Base-by-base conservation (phyloP, 1,140 invertebrate species). In the Forficula auricularia region DNA sequence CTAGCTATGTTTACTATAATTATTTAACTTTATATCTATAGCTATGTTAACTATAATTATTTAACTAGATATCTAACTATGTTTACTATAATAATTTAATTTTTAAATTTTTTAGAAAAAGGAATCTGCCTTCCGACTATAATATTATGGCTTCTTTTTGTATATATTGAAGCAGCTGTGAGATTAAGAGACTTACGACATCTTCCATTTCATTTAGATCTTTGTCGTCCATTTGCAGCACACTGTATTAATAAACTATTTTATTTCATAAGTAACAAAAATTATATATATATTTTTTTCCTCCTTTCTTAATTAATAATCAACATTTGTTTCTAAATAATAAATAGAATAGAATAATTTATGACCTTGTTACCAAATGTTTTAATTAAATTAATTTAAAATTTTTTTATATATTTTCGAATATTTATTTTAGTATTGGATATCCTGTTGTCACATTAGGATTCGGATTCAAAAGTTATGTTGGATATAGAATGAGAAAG, bases 371-470 rank as follows among this genome's bases (percentile, higher is more conserved):
- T n/a, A n/a, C n/a, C n/a, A n/a, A n/a, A n/a, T 32, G 31, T 32
- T 32, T 32, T 32, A 9, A 32, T 9, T 9, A n/a, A 9, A 9
- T 9, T n/a, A 32, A 32, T 32, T 9, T 32, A n/a, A n/a, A 32
- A 32, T n/a, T 32, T 32, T 9, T 9, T 9, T 8, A 36, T 33
- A 43, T 36, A 42, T 40, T 37, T 32, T 40, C 34, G 40, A 50
- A 33, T 52, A 54, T 51, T 44, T 46, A 42, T 73, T 71, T 42
- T 64, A 85, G 84, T 64, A 87, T 96, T 66, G 90, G 94, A 45
- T 98, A 96, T 75, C 92, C 92, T 50, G 86, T 95, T 51, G 88
- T 97, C 35, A 95, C 90, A 47, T 72, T 97, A 55, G 90, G 91
- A 49, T 95, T 96, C 70, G 88, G 87, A 55, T 86, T 94, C 57